phyloP scores from a whole-genome alignment of 2,113 vertebrate genomes.

The Xiphophorus hellerii region DNA sequence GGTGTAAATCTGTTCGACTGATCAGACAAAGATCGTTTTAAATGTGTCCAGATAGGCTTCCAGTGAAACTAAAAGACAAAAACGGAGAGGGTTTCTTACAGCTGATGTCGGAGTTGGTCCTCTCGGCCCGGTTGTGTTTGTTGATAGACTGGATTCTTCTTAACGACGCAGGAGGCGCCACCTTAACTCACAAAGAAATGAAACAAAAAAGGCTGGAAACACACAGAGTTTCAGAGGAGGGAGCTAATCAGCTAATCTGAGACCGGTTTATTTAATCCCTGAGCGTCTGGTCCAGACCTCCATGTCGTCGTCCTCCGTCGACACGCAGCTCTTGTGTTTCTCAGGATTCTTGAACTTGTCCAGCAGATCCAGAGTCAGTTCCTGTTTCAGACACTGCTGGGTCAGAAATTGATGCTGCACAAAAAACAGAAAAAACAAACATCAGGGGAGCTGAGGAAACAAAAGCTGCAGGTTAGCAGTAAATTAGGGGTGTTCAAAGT shows the following conservation, averaged over 20 bases:
- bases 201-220: neutral
- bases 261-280: neutral
- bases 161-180: constrained; percentile 76
- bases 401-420: constrained; percentile 83
- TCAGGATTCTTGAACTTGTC: constrained; percentile 86
- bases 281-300: constrained; percentile 66
- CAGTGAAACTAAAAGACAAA: neutral
- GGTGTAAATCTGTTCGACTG: constrained; percentile 80
- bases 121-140: constrained; percentile 80
- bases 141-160: constrained; percentile 88
- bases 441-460: neutral
- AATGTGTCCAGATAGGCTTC: neutral
- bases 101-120: constrained; percentile 81
- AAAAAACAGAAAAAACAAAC: neutral
- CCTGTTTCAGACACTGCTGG: constrained; percentile 79
- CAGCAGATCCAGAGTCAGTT: constrained; percentile 86
- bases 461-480: neutral
- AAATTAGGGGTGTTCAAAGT: too few species aligned
- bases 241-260: neutral
- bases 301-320: constrained; percentile 84
- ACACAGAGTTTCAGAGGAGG: neutral
- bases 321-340: constrained; percentile 72
- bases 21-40: neutral
- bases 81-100: constrained; percentile 69
- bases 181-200: constrained; percentile 31